Conservation (phyloP, 2,888 invertebrate genomes). For the Drosophila niveifrons region DNA sequence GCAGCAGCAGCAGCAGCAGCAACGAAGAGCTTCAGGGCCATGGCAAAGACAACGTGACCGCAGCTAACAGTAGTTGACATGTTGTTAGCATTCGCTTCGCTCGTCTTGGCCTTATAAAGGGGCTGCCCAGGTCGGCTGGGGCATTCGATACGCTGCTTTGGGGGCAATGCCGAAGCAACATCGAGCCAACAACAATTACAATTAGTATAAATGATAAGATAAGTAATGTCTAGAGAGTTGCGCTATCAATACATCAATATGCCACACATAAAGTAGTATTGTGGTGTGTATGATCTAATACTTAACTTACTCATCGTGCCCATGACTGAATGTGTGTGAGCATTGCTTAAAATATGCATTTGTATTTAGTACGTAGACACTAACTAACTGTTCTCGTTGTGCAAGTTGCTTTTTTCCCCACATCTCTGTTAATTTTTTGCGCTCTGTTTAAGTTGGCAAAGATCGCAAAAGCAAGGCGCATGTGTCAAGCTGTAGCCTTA, state of each 20-base stretch:
- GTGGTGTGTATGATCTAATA: conserved; percentile 2
- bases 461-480: not conserved
- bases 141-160: conserved; percentile 46
- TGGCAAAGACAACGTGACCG: conserved; percentile 59
- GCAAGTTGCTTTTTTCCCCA: not conserved
- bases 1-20: no score
- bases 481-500: not conserved
- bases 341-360: conserved; percentile 1
- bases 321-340: conserved; percentile 23
- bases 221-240: conserved; percentile 22
- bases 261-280: not conserved
- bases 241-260: conserved; percentile 2
- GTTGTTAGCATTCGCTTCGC: conserved; percentile 58
- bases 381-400: conserved; percentile 2
- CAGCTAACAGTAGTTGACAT: conserved; percentile 81
- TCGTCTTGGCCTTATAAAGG: conserved; percentile 16
- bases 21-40: conserved; percentile 12
- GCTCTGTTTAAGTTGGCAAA: conserved; percentile 1
- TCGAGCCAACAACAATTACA: not conserved
- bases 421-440: not conserved
- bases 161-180: conserved; percentile 14
- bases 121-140: conserved; percentile 17
- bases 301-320: conserved; percentile 38
- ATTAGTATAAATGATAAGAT: conserved; percentile 42
- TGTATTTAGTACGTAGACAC: conserved; percentile 8